Percentiles rank a stretch among this genome's conserved stretches.
phyloP scores from a whole-genome alignment of 2,797 vertebrate genomes.

The Tragopan temminckii region DNA sequence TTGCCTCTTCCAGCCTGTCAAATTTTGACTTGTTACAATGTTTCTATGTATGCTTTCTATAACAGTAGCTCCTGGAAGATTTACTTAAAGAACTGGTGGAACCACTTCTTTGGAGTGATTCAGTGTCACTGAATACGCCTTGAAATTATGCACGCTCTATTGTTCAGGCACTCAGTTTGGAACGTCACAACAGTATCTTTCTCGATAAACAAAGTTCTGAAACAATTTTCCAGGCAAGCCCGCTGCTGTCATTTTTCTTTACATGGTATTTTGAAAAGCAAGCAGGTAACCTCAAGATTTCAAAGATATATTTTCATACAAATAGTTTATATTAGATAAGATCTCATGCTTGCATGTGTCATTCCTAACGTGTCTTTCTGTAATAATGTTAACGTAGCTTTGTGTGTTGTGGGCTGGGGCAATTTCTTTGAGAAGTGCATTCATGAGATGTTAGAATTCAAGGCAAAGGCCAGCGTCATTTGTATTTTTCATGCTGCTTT shows the following conservation, averaged over 20 bases:
- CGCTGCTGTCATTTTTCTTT: not conserved
- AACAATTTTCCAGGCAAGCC: not conserved
- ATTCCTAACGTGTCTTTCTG: not conserved
- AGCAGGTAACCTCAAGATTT: not conserved
- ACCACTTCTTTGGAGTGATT: constrained; percentile 27
- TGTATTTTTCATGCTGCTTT: not conserved
- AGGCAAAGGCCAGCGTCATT: not conserved
- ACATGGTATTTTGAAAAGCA: not conserved
- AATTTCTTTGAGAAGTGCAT: not conserved
- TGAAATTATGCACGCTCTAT: not conserved
- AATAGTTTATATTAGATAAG: not conserved
- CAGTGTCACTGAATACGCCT: constrained; percentile 43
- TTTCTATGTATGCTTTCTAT: not conserved
- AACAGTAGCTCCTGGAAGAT: not conserved
- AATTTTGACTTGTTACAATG: not conserved
- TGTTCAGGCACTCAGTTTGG: constrained; percentile 27
- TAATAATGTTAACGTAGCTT: not conserved
- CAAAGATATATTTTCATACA: not conserved
- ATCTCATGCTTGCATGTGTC: not conserved
- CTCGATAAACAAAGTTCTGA: not conserved
- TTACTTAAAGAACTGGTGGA: not conserved
- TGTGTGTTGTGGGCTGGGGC: not conserved
- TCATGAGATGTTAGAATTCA: not conserved
- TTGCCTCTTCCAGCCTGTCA: not conserved
- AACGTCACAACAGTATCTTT: not conserved